Conservation (phyloP, 2,888 invertebrate genomes). For the Coecobrya sp. region DNA sequence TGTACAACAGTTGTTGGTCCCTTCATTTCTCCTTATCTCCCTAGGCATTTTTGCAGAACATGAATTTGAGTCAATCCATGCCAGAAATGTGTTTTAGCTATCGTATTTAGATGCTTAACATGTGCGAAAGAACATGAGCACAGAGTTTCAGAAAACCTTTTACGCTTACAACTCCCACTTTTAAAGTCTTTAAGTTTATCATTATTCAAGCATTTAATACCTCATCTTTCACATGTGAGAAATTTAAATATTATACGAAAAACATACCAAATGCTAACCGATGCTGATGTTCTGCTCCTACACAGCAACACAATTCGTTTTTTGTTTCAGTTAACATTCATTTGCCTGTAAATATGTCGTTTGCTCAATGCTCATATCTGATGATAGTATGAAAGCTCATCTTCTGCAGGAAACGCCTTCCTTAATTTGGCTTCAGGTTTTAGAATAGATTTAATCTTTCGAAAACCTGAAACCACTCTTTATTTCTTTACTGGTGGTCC, state of each 20-base stretch:
- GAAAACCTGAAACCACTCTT: not conserved
- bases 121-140: not conserved
- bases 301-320: not conserved
- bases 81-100: not conserved
- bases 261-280: not conserved
- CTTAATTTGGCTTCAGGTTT: constrained; percentile 19
- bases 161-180: constrained; percentile 39
- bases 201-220: constrained; percentile 53
- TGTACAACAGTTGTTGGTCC: constrained; percentile 68
- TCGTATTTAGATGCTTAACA: not conserved
- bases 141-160: constrained; percentile 2
- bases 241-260: not conserved
- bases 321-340: constrained; percentile 14
- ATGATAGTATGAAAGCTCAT: not conserved
- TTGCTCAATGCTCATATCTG: not conserved
- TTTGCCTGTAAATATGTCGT: constrained; percentile 38
- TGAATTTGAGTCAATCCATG: constrained; percentile 16
- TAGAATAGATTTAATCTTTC: not conserved
- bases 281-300: not conserved
- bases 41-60: constrained; percentile 50
- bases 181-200: constrained; percentile 2
- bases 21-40: not conserved
- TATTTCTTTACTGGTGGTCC: not conserved
- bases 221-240: constrained; percentile 24
- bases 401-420: not conserved